Conservation (phyloP, 2,888 invertebrate species). For the Meta bourneti region DNA sequence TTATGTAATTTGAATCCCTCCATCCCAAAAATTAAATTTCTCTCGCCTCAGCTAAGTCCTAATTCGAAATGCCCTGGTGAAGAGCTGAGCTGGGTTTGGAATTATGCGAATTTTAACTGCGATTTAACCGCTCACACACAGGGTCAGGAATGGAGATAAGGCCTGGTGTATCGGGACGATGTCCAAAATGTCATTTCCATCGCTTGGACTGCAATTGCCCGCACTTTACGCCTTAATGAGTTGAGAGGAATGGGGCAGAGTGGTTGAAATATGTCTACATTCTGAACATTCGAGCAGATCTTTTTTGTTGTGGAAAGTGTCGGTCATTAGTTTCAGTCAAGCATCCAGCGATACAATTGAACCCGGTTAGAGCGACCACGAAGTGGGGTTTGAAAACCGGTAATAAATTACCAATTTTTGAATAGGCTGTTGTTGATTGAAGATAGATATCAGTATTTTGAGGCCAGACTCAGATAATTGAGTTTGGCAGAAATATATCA, state of each 20-base stretch:
- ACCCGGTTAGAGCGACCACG: no score
- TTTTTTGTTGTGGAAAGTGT: no score
- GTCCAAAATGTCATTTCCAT: not conserved
- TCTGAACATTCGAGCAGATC: no score
- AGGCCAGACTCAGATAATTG: no score
- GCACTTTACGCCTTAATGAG: not conserved
- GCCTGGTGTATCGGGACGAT: not conserved
- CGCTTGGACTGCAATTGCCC: not conserved
- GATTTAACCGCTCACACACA: conserved; percentile 25
- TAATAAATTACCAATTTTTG: no score
- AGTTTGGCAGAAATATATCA: no score
- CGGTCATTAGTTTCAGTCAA: no score
- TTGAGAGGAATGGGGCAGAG: not conserved
- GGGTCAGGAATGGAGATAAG: not conserved
- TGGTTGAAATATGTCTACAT: no score
- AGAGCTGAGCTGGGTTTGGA: conserved; percentile 26
- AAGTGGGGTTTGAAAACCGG: no score
- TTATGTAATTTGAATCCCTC: conserved; percentile 68
- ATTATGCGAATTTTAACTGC: conserved; percentile 44
- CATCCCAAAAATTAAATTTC: conserved; percentile 65
- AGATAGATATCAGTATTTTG: no score
- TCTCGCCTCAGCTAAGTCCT: conserved; percentile 48
- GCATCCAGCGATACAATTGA: no score
- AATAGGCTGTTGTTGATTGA: no score
- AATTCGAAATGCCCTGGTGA: conserved; percentile 43